Conservation (phyloP, 2,113 vertebrate species). For the Ifrita kowaldi region DNA sequence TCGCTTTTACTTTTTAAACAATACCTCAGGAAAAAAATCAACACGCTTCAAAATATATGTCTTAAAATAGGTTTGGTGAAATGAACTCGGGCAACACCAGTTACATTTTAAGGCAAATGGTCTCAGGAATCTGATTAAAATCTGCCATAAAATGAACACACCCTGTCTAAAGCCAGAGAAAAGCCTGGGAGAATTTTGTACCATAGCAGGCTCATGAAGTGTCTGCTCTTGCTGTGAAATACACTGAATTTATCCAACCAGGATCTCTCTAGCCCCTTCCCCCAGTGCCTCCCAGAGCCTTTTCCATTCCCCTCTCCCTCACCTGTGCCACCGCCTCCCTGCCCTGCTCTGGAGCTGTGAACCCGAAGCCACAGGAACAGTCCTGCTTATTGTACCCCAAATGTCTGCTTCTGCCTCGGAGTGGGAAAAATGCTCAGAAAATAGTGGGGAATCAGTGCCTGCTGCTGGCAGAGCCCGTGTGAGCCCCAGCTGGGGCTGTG, state of each 20-base stretch:
- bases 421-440: too few species aligned
- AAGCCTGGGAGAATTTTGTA: not conserved
- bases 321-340: not conserved
- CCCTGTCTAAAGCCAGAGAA: not conserved
- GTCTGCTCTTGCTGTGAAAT: not conserved
- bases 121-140: not conserved
- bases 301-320: not conserved
- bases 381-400: not conserved
- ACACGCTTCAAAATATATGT: not conserved
- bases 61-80: not conserved
- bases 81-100: not conserved
- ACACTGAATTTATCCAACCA: not conserved
- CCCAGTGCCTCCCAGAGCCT: not conserved
- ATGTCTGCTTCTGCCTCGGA: not conserved
- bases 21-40: not conserved
- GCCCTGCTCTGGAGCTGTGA: not conserved
- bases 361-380: rapidly evolving
- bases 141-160: not conserved
- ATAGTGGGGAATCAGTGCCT: not conserved
- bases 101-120: not conserved
- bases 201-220: not conserved
- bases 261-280: not conserved
- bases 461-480: rapidly evolving
- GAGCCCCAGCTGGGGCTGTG: not conserved
- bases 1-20: not conserved